Conservation (phyloP, 1,140 invertebrate species). For the Hermatobates lingyangjiaoensis region DNA sequence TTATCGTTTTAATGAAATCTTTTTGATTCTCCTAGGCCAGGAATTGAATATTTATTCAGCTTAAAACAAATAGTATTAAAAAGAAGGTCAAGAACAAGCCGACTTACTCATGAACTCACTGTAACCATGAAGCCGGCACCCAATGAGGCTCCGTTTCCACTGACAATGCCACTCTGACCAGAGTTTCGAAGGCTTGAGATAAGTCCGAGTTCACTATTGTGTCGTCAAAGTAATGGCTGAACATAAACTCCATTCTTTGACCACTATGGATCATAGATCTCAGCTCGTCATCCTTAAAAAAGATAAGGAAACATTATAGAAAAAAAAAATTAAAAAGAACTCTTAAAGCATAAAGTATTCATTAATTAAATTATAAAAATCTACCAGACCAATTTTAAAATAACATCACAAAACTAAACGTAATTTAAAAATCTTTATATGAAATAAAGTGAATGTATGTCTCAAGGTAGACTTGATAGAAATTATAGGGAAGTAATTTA, state of each 20-base stretch:
- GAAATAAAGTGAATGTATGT: too few relatives aligned
- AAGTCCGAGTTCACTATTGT: slow-evolving; percentile 82
- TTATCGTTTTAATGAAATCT: too few relatives aligned
- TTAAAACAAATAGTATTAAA: too few relatives aligned
- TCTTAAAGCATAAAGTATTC: neutral
- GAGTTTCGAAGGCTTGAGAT: slow-evolving; percentile 65
- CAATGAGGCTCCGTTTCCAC: slow-evolving; percentile 87
- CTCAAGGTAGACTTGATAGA: too few relatives aligned
- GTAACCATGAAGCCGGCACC: slow-evolving; percentile 90
- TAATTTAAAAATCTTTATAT: neutral
- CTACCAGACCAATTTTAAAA: slow-evolving; percentile 7
- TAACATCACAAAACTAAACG: neutral
- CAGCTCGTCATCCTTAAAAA: slow-evolving; percentile 76
- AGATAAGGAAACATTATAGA: slow-evolving; percentile 10
- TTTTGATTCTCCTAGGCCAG: too few relatives aligned
- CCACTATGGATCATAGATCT: slow-evolving; percentile 71
- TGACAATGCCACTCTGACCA: slow-evolving; percentile 59
- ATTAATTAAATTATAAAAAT: neutral
- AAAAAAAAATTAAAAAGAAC: slow-evolving; percentile 2
- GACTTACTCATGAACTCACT: too few relatives aligned
- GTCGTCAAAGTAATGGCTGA: slow-evolving; percentile 89
- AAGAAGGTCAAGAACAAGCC: too few relatives aligned
- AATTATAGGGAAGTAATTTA: too few relatives aligned
- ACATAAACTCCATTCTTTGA: slow-evolving; percentile 80
- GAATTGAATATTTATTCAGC: too few relatives aligned